Percentiles rank a stretch among this genome's conserved stretches.
phyloP scores from a whole-genome alignment of 2,113 vertebrate genomes.

The Campylomormyrus numenius region DNA sequence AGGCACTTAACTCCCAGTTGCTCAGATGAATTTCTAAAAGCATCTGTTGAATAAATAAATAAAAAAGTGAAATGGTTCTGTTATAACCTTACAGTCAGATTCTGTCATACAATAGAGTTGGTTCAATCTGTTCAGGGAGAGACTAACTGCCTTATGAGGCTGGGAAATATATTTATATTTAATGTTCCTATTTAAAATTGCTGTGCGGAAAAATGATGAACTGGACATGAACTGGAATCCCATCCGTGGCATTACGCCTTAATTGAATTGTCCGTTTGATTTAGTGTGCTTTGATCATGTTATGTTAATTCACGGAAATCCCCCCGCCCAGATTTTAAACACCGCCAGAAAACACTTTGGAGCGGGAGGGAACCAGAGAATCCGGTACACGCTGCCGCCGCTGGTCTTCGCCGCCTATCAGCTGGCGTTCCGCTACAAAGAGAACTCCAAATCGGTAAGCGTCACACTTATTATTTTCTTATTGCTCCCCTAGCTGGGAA shows the following conservation, averaged over 20 bases:
- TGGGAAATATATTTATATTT: not conserved
- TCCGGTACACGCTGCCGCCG: slow-evolving; percentile 87
- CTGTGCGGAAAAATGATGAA: not conserved
- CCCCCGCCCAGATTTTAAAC: slow-evolving; percentile 77
- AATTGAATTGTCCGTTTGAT: not conserved
- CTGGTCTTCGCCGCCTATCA: slow-evolving; percentile 95
- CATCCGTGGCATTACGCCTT: not conserved
- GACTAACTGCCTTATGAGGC: not conserved
- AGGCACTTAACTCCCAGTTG: not conserved
- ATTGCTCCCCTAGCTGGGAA: not conserved
- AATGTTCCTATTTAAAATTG: not conserved
- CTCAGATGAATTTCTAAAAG: not conserved
- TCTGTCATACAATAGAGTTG: not conserved
- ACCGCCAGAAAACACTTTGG: slow-evolving; percentile 96
- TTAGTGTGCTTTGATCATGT: slow-evolving; percentile 6
- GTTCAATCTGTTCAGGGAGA: not conserved
- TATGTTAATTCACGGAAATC: slow-evolving; percentile 3
- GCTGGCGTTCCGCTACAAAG: slow-evolving; percentile 93
- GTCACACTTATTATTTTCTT: not conserved
- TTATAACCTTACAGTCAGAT: not conserved
- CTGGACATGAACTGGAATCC: not conserved
- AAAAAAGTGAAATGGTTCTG: not conserved
- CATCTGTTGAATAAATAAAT: not conserved
- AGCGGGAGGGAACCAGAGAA: slow-evolving; percentile 91
- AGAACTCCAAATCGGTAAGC: slow-evolving; percentile 81